Evolutionary conservation across 2,888 invertebrate species (phyloP).

Genomic region (Eilema depressum): DNA sequence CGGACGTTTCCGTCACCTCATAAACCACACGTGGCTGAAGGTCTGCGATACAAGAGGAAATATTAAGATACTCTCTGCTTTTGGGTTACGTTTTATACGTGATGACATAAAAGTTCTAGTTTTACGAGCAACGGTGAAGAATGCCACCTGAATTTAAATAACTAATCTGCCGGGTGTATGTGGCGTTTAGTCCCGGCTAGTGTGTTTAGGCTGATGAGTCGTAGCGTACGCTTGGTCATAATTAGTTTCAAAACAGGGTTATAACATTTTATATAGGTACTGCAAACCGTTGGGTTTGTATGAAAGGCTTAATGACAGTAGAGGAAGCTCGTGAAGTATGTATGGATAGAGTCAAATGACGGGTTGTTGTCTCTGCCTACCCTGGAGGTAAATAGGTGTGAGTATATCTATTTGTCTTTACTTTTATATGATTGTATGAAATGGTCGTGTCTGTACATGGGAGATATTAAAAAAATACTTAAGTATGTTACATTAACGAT

Average conservation of each 20-base stretch:
- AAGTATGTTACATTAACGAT: too few species aligned
- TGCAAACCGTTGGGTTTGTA: neutral
- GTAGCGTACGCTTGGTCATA: neutral
- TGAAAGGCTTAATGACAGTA: too few species aligned
- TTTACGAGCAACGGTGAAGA: conserved; percentile 23
- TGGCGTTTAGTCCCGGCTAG: neutral
- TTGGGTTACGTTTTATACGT: conserved; percentile 14
- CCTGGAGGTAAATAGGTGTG: too few species aligned
- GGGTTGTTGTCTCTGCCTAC: too few species aligned
- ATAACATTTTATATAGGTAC: neutral
- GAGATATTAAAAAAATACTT: too few species aligned
- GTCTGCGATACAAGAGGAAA: conserved; percentile 35
- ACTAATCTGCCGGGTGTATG: conserved; percentile 12
- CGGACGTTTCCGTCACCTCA: conserved; percentile 56
- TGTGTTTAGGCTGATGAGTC: neutral
- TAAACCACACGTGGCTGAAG: conserved; percentile 54
- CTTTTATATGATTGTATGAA: too few species aligned
- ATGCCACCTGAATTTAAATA: conserved; percentile 3
- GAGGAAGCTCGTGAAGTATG: too few species aligned
- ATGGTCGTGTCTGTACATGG: too few species aligned
- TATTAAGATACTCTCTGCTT: conserved; percentile 29
- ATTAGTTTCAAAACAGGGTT: neutral
- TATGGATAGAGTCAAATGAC: too few species aligned
- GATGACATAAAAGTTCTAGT: conserved; percentile 28
- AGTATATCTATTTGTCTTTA: too few species aligned